A percentile compares a stretch with the other conserved stretches of the same genome.
Conservation (phyloP, 23 tunicate species). For the Trididemnum nubilum region DNA sequence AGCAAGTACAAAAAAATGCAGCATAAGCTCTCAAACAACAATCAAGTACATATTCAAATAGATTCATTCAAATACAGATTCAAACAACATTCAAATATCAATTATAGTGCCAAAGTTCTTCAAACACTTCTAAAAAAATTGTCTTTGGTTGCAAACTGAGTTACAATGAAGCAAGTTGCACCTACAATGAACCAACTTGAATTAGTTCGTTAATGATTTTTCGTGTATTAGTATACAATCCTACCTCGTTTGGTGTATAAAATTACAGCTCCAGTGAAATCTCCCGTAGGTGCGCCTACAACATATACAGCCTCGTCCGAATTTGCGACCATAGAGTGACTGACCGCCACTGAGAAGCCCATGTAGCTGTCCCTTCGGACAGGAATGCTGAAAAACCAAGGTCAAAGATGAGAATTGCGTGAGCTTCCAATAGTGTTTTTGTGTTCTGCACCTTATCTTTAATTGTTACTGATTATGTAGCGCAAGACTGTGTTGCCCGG, state of each 20-base stretch:
- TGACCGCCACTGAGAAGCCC: slow-evolving; percentile 80
- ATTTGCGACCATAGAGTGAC: slow-evolving; percentile 17
- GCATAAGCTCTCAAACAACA: no score
- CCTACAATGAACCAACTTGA: slow-evolving; percentile 67
- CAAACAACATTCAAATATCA: no score
- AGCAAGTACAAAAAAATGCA: no score
- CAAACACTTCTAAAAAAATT: no score
- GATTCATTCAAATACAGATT: no score
- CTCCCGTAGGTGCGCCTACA: slow-evolving; percentile 79
- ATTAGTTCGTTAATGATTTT: slow-evolving; percentile 31
- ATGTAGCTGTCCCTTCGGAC: slow-evolving; percentile 74
- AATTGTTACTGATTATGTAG: no score
- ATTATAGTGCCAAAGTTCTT: no score
- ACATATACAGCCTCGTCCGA: slow-evolving; percentile 38
- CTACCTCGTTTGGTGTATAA: slow-evolving; percentile 34
- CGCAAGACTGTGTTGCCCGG: no score
- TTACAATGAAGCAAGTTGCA: no score
- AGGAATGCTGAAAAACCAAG: slow-evolving; percentile 58
- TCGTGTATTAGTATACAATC: not conserved
- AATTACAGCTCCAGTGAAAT: slow-evolving; percentile 71
- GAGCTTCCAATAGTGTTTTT: not conserved
- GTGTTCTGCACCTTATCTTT: no score
- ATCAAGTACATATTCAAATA: no score
- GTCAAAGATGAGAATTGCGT: not conserved
- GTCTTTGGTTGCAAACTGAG: no score